These are phyloP conservation scores for Colletes latitarsis DNA, from an alignment of 1,140 invertebrate species.

Conservation along the genomic window DNA sequence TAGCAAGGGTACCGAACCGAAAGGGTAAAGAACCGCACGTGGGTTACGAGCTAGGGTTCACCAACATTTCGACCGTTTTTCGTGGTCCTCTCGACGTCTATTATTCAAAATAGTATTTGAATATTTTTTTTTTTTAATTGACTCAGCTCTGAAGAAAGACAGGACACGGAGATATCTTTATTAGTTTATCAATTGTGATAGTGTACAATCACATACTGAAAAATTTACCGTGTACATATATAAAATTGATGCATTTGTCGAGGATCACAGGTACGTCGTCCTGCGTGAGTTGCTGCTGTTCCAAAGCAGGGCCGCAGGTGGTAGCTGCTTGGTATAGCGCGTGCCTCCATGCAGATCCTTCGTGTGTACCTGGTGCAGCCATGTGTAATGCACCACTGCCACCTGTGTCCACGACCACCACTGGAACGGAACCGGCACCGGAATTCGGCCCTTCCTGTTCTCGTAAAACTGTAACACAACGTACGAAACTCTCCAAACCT, in stretches of 20 bases:
- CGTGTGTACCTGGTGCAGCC: conserved; percentile 69
- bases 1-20: too few relatives aligned
- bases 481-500: not conserved
- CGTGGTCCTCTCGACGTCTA: too few relatives aligned
- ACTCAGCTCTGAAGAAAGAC: too few relatives aligned
- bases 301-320: conserved; percentile 87
- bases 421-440: conserved; percentile 58
- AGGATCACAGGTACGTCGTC: conserved; percentile 94
- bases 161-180: too few relatives aligned
- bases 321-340: conserved; percentile 88
- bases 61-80: too few relatives aligned
- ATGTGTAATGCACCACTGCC: conserved; percentile 74
- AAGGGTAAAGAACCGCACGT: too few relatives aligned
- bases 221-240: conserved; percentile 89
- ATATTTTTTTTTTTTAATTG: too few relatives aligned
- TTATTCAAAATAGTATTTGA: too few relatives aligned
- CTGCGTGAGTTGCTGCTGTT: conserved; percentile 92
- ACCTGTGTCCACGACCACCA: conserved; percentile 74
- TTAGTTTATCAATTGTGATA: not conserved
- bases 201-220: not conserved
- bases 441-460: conserved; percentile 75
- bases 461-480: conserved; percentile 66
- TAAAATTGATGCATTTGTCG: conserved; percentile 94
- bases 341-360: conserved; percentile 84
- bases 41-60: too few relatives aligned